A percentile compares a stretch with the other conserved stretches of the same genome.
Conservation (phyloP, 2,113 vertebrate species). For the Caranx melampygus region DNA sequence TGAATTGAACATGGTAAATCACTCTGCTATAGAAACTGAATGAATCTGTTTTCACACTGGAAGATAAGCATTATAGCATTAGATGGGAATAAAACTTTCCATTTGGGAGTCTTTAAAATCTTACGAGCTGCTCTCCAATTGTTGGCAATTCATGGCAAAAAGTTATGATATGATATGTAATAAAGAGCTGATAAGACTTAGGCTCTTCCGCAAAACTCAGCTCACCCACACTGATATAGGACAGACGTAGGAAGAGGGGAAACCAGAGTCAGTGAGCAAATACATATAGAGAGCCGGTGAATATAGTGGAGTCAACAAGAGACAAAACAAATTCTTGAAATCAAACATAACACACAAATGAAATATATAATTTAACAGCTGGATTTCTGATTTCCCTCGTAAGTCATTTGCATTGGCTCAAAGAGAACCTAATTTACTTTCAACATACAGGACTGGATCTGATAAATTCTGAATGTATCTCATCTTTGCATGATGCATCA, state of each 20-base stretch:
- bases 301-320: constrained; percentile 8
- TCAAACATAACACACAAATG: constrained; percentile 16
- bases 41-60: constrained; percentile 42
- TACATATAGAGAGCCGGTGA: background rate
- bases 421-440: constrained; percentile 41
- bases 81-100: constrained; percentile 48
- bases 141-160: constrained; percentile 24
- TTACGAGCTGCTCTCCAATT: constrained; percentile 22
- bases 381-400: constrained; percentile 24
- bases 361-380: constrained; percentile 28
- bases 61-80: constrained; percentile 59
- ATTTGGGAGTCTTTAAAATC: constrained; percentile 47
- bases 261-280: background rate
- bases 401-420: constrained; percentile 52
- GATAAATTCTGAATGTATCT: constrained; percentile 39
- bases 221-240: constrained; percentile 26
- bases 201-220: constrained; percentile 21
- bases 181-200: constrained; percentile 58
- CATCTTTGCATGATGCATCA: constrained; percentile 33
- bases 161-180: constrained; percentile 52
- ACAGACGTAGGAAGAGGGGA: constrained; percentile 2
- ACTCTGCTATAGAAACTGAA: constrained; percentile 48
- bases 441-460: constrained; percentile 14
- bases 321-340: constrained; percentile 10
- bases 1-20: constrained; percentile 62